Conservation (phyloP, 2,113 vertebrate species). For the Tyto alba region DNA sequence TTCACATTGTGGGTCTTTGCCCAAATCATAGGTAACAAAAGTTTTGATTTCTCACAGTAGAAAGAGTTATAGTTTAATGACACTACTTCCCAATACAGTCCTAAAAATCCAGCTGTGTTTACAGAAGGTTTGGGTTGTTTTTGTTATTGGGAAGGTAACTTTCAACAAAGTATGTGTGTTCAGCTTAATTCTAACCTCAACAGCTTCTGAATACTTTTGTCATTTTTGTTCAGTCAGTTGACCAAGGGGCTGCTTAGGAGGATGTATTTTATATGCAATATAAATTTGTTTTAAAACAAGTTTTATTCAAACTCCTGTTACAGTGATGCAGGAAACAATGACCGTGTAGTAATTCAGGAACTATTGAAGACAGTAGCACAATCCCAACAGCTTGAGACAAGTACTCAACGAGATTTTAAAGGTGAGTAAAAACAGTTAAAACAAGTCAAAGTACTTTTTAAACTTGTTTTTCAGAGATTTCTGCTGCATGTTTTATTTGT, state of each 20-base stretch:
- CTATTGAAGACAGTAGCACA: slow-evolving; percentile 96
- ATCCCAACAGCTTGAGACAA: slow-evolving; percentile 95
- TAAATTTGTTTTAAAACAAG: not conserved
- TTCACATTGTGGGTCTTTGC: not conserved
- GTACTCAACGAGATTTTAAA: slow-evolving; percentile 95
- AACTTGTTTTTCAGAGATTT: not conserved
- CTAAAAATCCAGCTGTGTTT: not conserved
- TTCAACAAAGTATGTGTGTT: not conserved
- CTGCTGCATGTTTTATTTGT: not conserved
- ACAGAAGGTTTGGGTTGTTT: not conserved
- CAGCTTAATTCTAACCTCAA: not conserved
- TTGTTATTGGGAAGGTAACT: not conserved
- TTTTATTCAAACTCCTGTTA: slow-evolving; percentile 1
- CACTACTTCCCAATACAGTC: not conserved
- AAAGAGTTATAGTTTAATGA: not conserved
- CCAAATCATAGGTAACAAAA: not conserved
- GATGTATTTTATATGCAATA: not conserved
- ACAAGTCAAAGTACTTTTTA: not conserved
- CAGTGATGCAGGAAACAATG: slow-evolving; percentile 93
- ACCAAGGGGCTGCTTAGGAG: not conserved
- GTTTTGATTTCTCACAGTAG: not conserved
- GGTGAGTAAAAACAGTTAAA: slow-evolving; percentile 67
- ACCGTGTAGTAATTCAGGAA: slow-evolving; percentile 96
- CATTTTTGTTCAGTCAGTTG: not conserved
- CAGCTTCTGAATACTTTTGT: not conserved